Conservation (phyloP, 1,140 invertebrate species). For the Philotrypesis tridentata region DNA sequence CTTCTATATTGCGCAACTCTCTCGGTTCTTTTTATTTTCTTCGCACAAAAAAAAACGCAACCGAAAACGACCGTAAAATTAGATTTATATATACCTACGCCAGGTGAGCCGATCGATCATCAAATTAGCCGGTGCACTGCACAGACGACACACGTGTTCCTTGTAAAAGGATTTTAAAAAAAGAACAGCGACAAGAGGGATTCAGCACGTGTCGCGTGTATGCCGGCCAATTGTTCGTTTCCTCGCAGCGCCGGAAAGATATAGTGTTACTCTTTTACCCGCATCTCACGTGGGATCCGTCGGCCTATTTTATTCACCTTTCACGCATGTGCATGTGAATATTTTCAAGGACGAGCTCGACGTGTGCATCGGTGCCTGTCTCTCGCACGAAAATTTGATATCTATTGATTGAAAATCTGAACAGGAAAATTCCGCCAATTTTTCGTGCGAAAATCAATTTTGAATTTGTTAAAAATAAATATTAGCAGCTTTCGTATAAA, state of each 20-base stretch:
- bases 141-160: too few species aligned
- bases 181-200: constrained; percentile 33
- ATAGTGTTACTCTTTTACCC: constrained; percentile 56
- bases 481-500: too few species aligned
- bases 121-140: too few species aligned
- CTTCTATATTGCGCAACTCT: constrained; percentile 4
- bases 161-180: not conserved
- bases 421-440: too few species aligned
- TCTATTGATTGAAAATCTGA: too few species aligned
- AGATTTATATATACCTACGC: too few species aligned
- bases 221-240: constrained; percentile 66
- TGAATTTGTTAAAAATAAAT: too few species aligned
- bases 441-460: too few species aligned
- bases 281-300: constrained; percentile 50
- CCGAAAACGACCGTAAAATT: not conserved
- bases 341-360: constrained; percentile 14
- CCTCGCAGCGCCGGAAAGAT: constrained; percentile 49
- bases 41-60: too few species aligned
- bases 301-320: constrained; percentile 38
- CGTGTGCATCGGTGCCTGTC: not conserved
- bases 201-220: constrained; percentile 40
- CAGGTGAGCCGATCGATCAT: too few species aligned
- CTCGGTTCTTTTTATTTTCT: not conserved
- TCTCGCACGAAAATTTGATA: not conserved
- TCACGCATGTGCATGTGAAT: constrained; percentile 10